Base-by-base conservation (phyloP, 2,797 vertebrate species). In the Craterocephalus amniculus region DNA sequence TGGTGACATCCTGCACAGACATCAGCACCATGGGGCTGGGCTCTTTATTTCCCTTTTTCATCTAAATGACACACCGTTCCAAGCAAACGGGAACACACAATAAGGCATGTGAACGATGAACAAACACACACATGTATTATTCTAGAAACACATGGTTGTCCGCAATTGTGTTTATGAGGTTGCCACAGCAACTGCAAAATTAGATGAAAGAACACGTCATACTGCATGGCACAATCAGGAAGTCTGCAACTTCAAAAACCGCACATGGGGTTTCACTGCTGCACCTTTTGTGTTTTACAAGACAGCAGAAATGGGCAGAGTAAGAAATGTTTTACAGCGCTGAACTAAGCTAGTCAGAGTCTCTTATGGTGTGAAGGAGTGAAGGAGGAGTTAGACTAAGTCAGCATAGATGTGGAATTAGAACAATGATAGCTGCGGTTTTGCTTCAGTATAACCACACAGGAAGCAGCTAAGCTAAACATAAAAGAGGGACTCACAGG, bases 1-100 rank as follows among this genome's bases (percentile, higher is more conserved):
- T 91, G 0, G 96, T 97, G 71, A 95, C 76, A 6, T 96, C 96
- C 81, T 96, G 95, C 79, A 97, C 90, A 8, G 96, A 96, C 54
- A 97, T 59, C 76, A 97, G 96, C 67, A 96, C 96, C 92, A 97
- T 88, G 1, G 97, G 95, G 79, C 93, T 97, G 59, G 97, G 96
- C 45, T 96, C 95, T 84, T 96, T 96, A 67, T 93, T 95, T 0
- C 94, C 94, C 70, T 97, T 97, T 87, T 97, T 98, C 83, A 96
- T 91, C 97, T 98, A 78, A 54, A 88, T 86, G 4, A 56, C 1
- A 71, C 5, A 83, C 9, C 78, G 24, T 68, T 57, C 40, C 4
- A 24, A 8, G 67, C 16, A 72, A 63, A 62, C 45, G 64, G 67
- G 11, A 75, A 43, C 6, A 43, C 56, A 61, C 20, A 43, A 40